Evolutionary conservation across 2,113 vertebrate genomes (phyloP), one percentile per base, ranked within the genome.

Genomic region (Mesocricetus auratus): DNA sequence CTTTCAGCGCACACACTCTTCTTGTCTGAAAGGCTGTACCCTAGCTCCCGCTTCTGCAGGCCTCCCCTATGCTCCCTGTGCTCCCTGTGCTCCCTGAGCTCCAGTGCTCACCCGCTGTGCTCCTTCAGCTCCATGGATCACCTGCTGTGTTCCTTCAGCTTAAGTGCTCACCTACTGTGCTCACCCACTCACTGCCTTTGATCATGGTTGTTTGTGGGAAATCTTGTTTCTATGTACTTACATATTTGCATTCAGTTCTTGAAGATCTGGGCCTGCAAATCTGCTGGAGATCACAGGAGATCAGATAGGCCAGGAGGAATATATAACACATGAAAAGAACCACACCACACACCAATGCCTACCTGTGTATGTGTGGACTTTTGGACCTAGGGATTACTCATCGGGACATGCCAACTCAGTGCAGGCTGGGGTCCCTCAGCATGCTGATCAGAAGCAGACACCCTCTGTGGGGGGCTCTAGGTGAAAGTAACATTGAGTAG

Each of bases 371-470:
- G 3, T 3, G 15, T 3, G 3, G 9, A 15, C 33, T 7, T 1
- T 58, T 39, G 53, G 42, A 26, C 64, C 56, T 11, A 68, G 53
- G 50, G 17, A 81, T 15, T 71, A 31, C 56, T 31, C 19, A 24
- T 1, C 1, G 1, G 39, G 36, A 42, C 0, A 5, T 15, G 3
- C 31, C 45, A 29, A 19, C 16, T n/a, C 45, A 22, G 71, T 1
- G 0, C 1, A 29, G 19, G 56, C 3, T 4, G 29, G 66, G 0
- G 0, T 26, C 45, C 6, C 12, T 1, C 8, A 47, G 68, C 22
- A 16, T 6, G 36, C 1, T 86, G 47, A 13, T 26, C 16, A 19
- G 8, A 69, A 21, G 53, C 4, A 47, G 53, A 62, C 16, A 9
- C 21, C 82, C 75, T 24, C 7, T 66, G 45, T 15, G 8, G 5